Base-by-base conservation (phyloP, 2,113 vertebrate species). In the Salvelinus fontinalis region DNA sequence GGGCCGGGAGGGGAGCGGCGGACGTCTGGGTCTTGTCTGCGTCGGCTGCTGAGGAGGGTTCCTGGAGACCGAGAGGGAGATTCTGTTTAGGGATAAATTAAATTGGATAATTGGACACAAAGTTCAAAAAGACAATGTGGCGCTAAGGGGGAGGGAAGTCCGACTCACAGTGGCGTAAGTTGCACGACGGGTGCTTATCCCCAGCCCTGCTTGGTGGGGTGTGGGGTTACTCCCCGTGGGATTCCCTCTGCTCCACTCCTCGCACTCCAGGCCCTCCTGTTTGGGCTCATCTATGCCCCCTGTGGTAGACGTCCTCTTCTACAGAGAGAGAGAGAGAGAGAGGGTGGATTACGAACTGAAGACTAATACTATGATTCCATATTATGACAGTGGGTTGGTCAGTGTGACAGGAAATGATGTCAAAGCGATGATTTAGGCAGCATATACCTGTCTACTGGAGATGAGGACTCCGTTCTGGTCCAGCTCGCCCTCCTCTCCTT, bases 151-250 rank as follows among this genome's bases (percentile, higher is more conserved):
- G 39, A 16, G 27, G 54, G 27, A 51, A 29, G 3, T 14, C 1
- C 65, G 13, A 86, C 90, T 90, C 65, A 94, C 93, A 75, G 80
- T 74, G 48, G 89, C 75, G 71, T 97, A 97, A 73, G 95, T 94
- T 83, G 96, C 94, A 11, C 96, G 91, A 4, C 97, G 94, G 1
- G 97, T 99, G 83, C 96, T 97, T 83, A 99, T 93, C 31, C 97
- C 97, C 29, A 92, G 84, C 75, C 81, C 94, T 39, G 87, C 79
- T 67, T 85, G 84, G 67, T 83, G 90, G 62, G 84, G 74, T 13
- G 84, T 67, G 65, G 90, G 65, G 68, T 88, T 80, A 66, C 85
- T 82, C 7, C 77, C 87, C 49, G 80, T 12, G 31, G 84, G 92
- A 68, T 76, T 91, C 75, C 86, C 86, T 72, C 90, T 86, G 71